Conservation (phyloP, 2,888 invertebrate genomes). For the Agapostemon virescens region DNA sequence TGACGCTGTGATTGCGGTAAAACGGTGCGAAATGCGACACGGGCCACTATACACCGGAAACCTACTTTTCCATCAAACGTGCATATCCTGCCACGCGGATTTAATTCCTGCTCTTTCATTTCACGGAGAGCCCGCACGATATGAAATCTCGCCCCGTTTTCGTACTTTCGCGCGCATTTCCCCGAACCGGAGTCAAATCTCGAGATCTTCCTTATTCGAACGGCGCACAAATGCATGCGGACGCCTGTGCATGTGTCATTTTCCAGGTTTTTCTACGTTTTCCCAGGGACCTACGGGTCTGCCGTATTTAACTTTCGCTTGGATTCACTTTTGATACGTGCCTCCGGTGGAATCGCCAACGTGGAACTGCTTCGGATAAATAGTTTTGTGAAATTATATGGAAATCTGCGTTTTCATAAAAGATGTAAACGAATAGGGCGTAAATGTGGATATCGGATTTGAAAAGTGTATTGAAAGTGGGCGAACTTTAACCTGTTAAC, state of each 20-base stretch:
- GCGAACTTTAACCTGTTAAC: neutral
- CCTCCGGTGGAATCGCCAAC: neutral
- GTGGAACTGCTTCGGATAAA: neutral
- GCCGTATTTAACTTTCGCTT: neutral
- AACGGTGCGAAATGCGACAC: constrained; percentile 14
- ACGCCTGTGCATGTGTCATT: constrained; percentile 7
- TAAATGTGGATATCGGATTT: neutral
- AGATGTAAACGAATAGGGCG: neutral
- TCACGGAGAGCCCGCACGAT: constrained; percentile 31
- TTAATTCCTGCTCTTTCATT: constrained; percentile 56
- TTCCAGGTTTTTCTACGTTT: constrained; percentile 17
- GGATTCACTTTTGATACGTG: neutral
- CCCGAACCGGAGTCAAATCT: constrained; percentile 23
- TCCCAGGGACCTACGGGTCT: neutral
- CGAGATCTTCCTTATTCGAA: constrained; percentile 26
- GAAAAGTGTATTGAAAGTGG: neutral
- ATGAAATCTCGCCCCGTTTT: constrained; percentile 28
- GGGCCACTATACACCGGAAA: constrained; percentile 16
- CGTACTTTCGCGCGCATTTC: constrained; percentile 28
- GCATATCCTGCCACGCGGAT: constrained; percentile 28
- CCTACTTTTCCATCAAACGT: constrained; percentile 20
- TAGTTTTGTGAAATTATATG: neutral
- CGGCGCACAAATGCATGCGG: constrained; percentile 9
- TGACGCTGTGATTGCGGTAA: neutral
- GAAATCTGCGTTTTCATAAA: neutral